Conservation (phyloP, 2,797 vertebrate species). For the Leucoraja ocellata region DNA sequence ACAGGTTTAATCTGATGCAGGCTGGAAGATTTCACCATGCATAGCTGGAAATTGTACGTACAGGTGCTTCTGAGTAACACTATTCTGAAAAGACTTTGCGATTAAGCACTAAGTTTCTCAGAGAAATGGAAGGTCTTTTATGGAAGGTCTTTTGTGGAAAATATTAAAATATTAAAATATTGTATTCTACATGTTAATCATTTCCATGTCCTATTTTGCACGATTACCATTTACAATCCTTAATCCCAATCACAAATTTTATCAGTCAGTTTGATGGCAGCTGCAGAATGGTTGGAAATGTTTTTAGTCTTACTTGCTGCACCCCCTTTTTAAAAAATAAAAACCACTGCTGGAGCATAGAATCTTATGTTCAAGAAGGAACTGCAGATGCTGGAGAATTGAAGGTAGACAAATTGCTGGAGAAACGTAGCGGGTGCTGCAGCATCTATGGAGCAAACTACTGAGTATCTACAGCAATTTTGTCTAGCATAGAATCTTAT, state of each 20-base stretch:
- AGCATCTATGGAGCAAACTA: no score
- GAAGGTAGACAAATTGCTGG: no score
- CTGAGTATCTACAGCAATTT: no score
- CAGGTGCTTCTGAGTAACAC: background rate
- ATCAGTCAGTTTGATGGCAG: background rate
- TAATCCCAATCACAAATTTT: background rate
- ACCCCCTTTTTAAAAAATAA: background rate
- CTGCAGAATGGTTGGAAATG: background rate
- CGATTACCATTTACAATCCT: background rate
- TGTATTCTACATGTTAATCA: background rate
- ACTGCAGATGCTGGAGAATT: no score
- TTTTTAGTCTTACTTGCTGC: background rate
- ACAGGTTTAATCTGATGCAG: background rate
- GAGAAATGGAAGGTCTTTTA: background rate
- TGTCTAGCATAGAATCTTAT: background rate
- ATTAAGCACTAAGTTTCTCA: background rate
- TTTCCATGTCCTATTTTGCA: background rate
- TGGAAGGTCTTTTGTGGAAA: background rate
- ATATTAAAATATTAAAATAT: background rate
- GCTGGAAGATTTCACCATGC: background rate
- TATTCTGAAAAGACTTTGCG: background rate
- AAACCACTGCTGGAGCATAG: background rate
- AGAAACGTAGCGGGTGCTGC: no score
- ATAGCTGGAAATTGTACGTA: background rate
- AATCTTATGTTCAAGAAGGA: no score